Evolutionary conservation across 2,113 vertebrate species (phyloP), one percentile per base, ranked within the genome.

Genomic region (Scortum barcoo): DNA sequence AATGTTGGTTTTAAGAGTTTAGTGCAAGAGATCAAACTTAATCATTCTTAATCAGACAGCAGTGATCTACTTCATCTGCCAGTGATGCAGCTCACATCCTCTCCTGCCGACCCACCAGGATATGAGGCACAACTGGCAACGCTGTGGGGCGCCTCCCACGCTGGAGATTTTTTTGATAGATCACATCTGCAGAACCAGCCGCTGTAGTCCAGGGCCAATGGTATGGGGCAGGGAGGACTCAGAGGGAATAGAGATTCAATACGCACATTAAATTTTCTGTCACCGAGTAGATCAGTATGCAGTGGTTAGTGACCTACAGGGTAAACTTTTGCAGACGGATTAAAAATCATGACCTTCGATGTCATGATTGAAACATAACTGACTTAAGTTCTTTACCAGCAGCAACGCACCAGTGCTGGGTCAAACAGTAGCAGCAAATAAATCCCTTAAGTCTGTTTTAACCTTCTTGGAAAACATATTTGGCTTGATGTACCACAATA

Each of bases 171-270:
- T 83, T 38, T 62, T 87, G 73, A 87, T 84, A 51, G 73, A 69
- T 85, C 77, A 73, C 78, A 84, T 88, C 79, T 86, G 86, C 85
- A 86, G 60, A 83, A 77, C 22, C 81, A 69, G 72, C 42, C 42
- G 2, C 17, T 63, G 42, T 6, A 51, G 78, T 75, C 53, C 74
- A 26, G 48, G 76, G 72, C 58, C 67, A 87, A 58, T 9, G 26
- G 40, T 3, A 40, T 19, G 42, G 54, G n/a, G 33, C 65, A 14
- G 54, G 22, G 42, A 54, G 58, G 73, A 22, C 57, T 84, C 51
- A 70, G 68, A 51, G 38, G 61, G 57, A 78, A 44, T 24, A n/a
- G 38, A 67, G 36, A 56, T 44, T 83, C 65, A 60, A 78, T 60
- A 40, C 62, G 42, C 40, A 36, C 72, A 83, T 78, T 72, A 46